Base-by-base conservation (phyloP, 1,140 invertebrate species). In the Lucilia cuprina region DNA sequence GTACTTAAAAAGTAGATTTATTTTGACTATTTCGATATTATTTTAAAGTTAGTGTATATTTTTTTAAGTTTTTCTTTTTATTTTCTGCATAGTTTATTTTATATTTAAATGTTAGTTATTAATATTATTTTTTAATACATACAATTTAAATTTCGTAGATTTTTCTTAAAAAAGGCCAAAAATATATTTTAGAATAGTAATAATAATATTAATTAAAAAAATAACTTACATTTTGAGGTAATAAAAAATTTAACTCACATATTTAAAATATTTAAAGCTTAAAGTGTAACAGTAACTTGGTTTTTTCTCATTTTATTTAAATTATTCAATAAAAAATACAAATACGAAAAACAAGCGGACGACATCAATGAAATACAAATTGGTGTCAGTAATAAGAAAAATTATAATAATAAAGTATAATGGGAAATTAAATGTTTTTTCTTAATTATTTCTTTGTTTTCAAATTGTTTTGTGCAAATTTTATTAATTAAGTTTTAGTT, bases 91-190 rank as follows among this genome's bases (percentile, higher is more conserved):
- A n/a, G 14, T 14, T 60, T 70, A 70, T 70, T 70, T 70, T 70
- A 70, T 41, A 41, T 41, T 41, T 41, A 41, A 41, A 41, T 3
- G 10, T 86, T 88, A 86, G 88, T 85, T 88, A 41, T 88, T 87
- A 87, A 88, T 87, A 88, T 86, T 41, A 41, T 41, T 85, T 77
- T 74, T 77, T 86, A 84, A 86, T 86, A 86, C 85, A 85, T 85
- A 85, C 85, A 78, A 74, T 85, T 85, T 85, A 83, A 80, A 82
- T 87, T 89, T 88, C 84, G 87, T 89, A 89, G 85, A 84, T 87
- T 87, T 86, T 89, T 89, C n/a, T 60, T 70, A 21, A 70, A 41
- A 25, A 50, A 80, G 41, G 41, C 19, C 41, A 80, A 80, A 49
- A 47, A 80, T 21, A 21, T 21, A 80, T 78, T 75, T 41, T 78